Percentiles rank a stretch among this genome's conserved stretches.
These are phyloP conservation scores for Phyllostomus discolor DNA, from an alignment of 2,113 vertebrate species.

Conservation along the genomic window DNA sequence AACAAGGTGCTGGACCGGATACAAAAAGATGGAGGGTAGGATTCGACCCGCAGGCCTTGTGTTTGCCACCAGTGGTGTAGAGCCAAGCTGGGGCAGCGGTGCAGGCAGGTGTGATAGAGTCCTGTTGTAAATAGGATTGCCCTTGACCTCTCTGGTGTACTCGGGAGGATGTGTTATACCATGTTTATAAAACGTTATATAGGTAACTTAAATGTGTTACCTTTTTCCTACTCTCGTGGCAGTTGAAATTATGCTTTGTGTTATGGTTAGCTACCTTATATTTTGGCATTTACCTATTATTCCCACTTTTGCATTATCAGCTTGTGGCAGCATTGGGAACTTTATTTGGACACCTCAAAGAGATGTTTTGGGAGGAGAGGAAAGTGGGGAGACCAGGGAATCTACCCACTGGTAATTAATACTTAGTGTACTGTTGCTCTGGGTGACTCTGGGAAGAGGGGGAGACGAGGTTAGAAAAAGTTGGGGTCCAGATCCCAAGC, in stretches of 20 bases:
- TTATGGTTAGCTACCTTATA: neutral
- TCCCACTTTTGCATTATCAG: neutral
- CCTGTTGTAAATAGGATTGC: neutral
- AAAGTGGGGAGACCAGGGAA: neutral
- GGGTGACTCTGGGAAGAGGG: neutral
- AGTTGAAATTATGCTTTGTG: constrained; percentile 5
- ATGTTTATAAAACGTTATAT: neutral
- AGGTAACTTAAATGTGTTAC: neutral
- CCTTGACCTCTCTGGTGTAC: neutral
- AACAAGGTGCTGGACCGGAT: no score
- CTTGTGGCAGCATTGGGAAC: neutral
- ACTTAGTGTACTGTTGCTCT: neutral
- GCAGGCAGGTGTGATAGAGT: neutral
- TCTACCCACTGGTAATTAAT: neutral
- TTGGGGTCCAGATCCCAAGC: neutral
- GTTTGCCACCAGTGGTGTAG: neutral
- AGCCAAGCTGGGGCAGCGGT: neutral
- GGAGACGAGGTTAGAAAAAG: neutral
- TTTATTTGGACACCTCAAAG: neutral
- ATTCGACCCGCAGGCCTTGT: no score
- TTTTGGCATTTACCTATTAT: neutral
- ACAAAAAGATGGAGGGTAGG: no score
- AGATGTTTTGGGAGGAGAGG: neutral
- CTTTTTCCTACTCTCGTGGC: neutral
- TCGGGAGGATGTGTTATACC: neutral